A percentile compares a stretch with the other conserved stretches of the same genome.
These are phyloP conservation scores for Heliconius himera DNA, from an alignment of 1,140 invertebrate genomes.

Conservation along the genomic window DNA sequence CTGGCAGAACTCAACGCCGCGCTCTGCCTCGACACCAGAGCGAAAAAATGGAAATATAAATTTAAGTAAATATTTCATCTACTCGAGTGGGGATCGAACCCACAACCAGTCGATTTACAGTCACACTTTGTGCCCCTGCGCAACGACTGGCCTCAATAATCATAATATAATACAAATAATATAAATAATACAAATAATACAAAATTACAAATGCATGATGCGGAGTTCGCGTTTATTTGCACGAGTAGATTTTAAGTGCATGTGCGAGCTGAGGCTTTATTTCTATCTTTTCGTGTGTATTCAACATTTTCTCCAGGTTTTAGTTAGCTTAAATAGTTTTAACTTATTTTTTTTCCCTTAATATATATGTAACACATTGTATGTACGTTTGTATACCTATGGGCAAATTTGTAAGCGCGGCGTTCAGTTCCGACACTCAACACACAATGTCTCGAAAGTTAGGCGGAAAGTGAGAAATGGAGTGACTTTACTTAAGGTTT, in stretches of 20 bases:
- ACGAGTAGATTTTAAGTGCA: slow-evolving; percentile 1
- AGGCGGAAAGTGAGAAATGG: too few relatives aligned
- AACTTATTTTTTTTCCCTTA: background rate
- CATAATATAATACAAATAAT: too few relatives aligned
- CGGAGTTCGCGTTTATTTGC: background rate
- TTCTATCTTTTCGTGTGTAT: background rate
- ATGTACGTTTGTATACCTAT: background rate
- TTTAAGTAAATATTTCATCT: too few relatives aligned
- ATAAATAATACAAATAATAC: background rate
- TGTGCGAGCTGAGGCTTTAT: background rate
- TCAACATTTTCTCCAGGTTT: background rate
- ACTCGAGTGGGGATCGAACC: too few relatives aligned
- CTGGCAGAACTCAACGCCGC: too few relatives aligned
- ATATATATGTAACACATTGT: background rate
- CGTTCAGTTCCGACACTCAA: background rate
- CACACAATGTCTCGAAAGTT: background rate
- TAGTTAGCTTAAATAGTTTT: background rate
- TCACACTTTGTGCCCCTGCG: too few relatives aligned
- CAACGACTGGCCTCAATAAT: too few relatives aligned
- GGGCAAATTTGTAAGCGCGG: background rate
- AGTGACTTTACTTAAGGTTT: too few relatives aligned
- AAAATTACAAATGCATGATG: slow-evolving; percentile 2
- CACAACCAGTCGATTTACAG: too few relatives aligned
- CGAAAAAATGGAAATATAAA: too few relatives aligned
- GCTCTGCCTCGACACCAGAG: too few relatives aligned